Base-by-base conservation (phyloP, 2,113 vertebrate genomes). In the Percina caprodes region DNA sequence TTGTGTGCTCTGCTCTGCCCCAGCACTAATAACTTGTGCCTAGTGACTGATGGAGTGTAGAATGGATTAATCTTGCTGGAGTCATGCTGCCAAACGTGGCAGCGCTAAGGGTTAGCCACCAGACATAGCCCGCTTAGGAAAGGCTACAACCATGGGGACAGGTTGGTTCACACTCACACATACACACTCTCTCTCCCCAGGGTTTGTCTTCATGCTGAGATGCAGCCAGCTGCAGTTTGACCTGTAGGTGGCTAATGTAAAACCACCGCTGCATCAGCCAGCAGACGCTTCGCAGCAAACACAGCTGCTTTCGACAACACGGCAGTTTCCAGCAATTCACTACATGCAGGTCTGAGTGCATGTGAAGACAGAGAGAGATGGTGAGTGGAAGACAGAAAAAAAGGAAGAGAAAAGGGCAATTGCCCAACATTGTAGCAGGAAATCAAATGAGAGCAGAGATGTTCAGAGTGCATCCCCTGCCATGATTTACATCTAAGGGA, bases 11-110 rank as follows among this genome's bases (percentile, higher is more conserved):
- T 39, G 63, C 62, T 82, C 35, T 77, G 86, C 69, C 69, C 70
- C 73, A 46, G 85, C 86, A 83, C 91, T 93, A 94, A 93, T 93
- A 92, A 94, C 93, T 89, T 90, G 83, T 83, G 88, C 87, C 83
- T 45, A 61, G 84, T 93, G 92, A 94, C 90, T 91, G 94, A 93
- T 92, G 88, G 84, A 91, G 85, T 90, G 89, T 90, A 86, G 90
- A 87, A 92, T 90, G 89, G 92, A 93, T 93, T 94, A 86, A 94
- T 94, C 87, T 92, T 61, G 63, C 80, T 79, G 87, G 79, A 85
- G 89, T 88, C 88, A 89, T 74, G 88, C 85, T 88, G 92, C 91
- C 89, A 91, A 92, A 89, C 74, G 54, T 80, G 58, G 73, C 87
- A 84, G 88, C 76, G 51, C 88, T 83, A 79, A 92, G 91, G 90